phyloP scores from a whole-genome alignment of 1,140 invertebrate species.

The Temnothorax curvispinosus region DNA sequence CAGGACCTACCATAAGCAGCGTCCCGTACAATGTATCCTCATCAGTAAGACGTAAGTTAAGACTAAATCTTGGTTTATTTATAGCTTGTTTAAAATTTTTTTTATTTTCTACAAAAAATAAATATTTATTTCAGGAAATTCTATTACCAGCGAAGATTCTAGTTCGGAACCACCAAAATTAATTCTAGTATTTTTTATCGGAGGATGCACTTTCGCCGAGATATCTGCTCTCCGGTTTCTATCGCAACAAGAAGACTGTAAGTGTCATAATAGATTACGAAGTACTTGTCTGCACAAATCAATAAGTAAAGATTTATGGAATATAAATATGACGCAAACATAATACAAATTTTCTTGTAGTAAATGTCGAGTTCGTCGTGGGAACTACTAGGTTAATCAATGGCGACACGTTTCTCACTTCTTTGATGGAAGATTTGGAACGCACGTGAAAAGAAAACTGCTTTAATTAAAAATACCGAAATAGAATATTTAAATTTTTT shows the following conservation, averaged over 20 bases:
- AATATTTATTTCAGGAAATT: constrained; percentile 83
- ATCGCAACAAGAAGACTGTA: constrained; percentile 95
- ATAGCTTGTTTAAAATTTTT: constrained; percentile 2
- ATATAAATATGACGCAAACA: constrained; percentile 6
- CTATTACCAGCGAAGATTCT: constrained; percentile 89
- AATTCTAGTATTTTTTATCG: constrained; percentile 97
- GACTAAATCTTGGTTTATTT: constrained; percentile 21
- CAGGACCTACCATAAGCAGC: constrained; percentile 86
- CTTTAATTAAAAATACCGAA: not conserved
- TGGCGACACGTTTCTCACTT: constrained; percentile 93
- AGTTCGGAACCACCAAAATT: constrained; percentile 90
- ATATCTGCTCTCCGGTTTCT: constrained; percentile 96
- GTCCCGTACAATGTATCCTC: constrained; percentile 66
- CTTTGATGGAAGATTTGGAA: constrained; percentile 88
- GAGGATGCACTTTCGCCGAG: constrained; percentile 98
- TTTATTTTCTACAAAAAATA: not conserved
- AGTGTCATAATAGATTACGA: constrained; percentile 72
- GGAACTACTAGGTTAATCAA: constrained; percentile 97
- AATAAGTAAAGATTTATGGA: not conserved
- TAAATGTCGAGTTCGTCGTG: constrained; percentile 96
- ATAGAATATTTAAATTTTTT: constrained; percentile 2
- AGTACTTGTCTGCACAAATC: not conserved
- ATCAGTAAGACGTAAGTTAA: constrained; percentile 86
- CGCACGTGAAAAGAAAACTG: constrained; percentile 24
- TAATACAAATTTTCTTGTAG: constrained; percentile 84